Base-by-base conservation (phyloP, 1,140 invertebrate genomes). In the Nylanderia fulva region DNA sequence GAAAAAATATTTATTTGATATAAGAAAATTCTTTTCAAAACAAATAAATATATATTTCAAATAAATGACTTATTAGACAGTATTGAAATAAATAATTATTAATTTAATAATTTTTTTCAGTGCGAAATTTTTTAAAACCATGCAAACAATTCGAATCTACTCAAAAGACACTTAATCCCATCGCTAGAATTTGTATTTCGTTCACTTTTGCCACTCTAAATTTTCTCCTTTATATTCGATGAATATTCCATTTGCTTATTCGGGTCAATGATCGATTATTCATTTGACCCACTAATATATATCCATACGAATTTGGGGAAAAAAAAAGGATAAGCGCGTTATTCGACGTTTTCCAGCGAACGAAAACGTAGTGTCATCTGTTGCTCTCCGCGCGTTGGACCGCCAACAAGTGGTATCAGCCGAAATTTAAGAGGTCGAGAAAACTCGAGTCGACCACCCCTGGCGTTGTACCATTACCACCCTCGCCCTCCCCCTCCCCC, bases 361-460 rank as follows among this genome's bases (percentile, higher is more conserved):
- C 52, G 76, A 76, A 64, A 88, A 80, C 75, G 72, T 71, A 82
- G 86, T 85, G 89, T 92, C 92, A 93, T 93, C 92, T 93, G 92
- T 93, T 93, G 92, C 92, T 91, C 54, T 33, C 29, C 29, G 29
- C 88, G 85, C 86, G 90, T 87, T 77, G 89, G 85, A 76, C 80
- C 85, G 85, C 92, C 92, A 93, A 93, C 92, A 93, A 93, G 92
- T 93, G 92, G 92, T 91, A 90, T 91, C 86, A 84, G 84, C 87
- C 89, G 88, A 92, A 92, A 92, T 92, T 92, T 92, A 92, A 92
- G 92, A 91, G 91, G 88, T 88, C 86, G 91, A 89, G 88, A 89
- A 89, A 89, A 89, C 85, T 86, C 84, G 79, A 71, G 58, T 86
- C 58, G 54, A 58, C 58, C 68, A 74, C 33, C 39, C 72, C 72